Conservation (phyloP, 2,113 vertebrate genomes). For the Myotis yumanensis region DNA sequence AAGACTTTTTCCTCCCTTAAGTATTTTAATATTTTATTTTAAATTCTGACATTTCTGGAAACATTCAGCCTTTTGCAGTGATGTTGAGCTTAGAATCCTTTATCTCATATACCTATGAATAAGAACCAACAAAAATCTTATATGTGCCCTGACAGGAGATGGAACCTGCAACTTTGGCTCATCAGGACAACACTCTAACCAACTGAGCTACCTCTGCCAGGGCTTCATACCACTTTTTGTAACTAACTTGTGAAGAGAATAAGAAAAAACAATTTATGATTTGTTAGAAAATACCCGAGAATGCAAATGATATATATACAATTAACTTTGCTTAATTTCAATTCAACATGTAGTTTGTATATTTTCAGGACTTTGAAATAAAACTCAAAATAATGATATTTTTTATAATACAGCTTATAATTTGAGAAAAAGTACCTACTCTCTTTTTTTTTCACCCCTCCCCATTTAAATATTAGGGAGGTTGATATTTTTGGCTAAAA, state of each 20-base stretch:
- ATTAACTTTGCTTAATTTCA: conserved; percentile 14
- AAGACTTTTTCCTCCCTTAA: neutral
- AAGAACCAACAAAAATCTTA: neutral
- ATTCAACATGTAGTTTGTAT: neutral
- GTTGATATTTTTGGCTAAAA: neutral
- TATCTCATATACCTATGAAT: neutral
- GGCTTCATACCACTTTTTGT: neutral
- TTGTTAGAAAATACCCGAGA: neutral
- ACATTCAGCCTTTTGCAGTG: neutral
- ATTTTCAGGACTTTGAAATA: neutral
- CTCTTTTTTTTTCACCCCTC: fast-evolving
- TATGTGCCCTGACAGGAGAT: neutral
- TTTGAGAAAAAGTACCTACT: neutral
- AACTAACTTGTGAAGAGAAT: neutral
- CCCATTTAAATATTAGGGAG: neutral
- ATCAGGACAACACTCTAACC: neutral
- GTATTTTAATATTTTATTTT: neutral
- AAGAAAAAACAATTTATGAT: neutral
- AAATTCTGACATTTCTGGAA: conserved; percentile 4
- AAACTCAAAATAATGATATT: neutral
- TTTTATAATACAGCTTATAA: neutral
- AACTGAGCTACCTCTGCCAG: neutral
- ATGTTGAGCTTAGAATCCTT: neutral
- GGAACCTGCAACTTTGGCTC: neutral
- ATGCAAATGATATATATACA: neutral